These are phyloP conservation scores for Aspiorhynchus laticeps DNA, from an alignment of 2,113 vertebrate species.

Conservation along the genomic window DNA sequence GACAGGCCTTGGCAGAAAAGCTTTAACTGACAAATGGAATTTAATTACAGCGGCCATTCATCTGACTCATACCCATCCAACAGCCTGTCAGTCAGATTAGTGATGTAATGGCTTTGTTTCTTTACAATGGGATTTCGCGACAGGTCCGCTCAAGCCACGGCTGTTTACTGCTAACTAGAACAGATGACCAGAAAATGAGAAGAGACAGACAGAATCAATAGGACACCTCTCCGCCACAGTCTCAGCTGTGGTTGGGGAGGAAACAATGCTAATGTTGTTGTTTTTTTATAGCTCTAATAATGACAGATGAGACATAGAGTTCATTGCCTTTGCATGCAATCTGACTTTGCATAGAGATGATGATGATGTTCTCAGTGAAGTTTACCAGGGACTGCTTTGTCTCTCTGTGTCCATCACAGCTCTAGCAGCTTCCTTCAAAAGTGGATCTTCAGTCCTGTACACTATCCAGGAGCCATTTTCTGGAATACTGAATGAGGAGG, in stretches of 20 bases:
- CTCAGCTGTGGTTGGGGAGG: constrained; percentile 36
- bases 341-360: constrained; percentile 38
- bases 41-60: constrained; percentile 49
- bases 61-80: constrained; percentile 29
- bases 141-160: neutral
- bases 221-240: constrained; percentile 30
- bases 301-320: constrained; percentile 39
- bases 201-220: constrained; percentile 24
- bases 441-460: constrained; percentile 79
- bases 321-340: constrained; percentile 21
- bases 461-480: constrained; percentile 83
- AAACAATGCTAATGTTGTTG: constrained; percentile 45
- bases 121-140: constrained; percentile 30
- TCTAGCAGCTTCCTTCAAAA: constrained; percentile 81
- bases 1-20: constrained; percentile 42
- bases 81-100: constrained; percentile 59
- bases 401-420: constrained; percentile 36
- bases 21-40: constrained; percentile 54
- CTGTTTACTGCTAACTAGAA: constrained; percentile 41
- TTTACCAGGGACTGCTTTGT: constrained; percentile 13
- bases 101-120: constrained; percentile 49
- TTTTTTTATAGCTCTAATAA: constrained; percentile 41
- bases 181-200: constrained; percentile 35
- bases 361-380: constrained; percentile 13
- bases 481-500: constrained; percentile 76